A percentile compares a stretch with the other conserved stretches of the same genome.
phyloP scores from a whole-genome alignment of 2,113 vertebrate genomes.

The Etheostoma spectabile region DNA sequence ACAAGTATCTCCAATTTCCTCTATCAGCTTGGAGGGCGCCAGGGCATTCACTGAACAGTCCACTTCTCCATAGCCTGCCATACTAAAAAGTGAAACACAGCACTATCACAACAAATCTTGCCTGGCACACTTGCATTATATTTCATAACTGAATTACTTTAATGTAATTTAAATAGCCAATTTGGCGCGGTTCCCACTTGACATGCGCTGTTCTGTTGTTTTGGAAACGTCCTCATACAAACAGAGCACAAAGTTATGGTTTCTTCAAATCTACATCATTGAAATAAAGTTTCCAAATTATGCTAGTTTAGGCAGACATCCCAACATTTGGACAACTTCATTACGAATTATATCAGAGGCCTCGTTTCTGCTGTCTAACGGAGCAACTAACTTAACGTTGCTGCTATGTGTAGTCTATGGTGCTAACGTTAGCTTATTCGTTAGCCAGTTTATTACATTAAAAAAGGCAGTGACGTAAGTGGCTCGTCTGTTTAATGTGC shows the following conservation, averaged over 20 bases:
- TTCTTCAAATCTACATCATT: background rate
- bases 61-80: constrained; percentile 93
- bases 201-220: constrained; percentile 13
- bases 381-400: background rate
- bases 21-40: constrained; percentile 87
- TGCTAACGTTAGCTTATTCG: constrained; percentile 11
- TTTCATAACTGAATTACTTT: too few relatives aligned
- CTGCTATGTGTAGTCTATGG: background rate
- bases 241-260: background rate
- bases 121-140: accelerated
- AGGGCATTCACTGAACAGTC: constrained; percentile 88
- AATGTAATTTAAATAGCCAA: background rate
- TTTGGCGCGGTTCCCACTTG: background rate
- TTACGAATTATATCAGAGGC: background rate
- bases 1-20: constrained; percentile 74
- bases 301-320: too few relatives aligned
- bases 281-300: background rate
- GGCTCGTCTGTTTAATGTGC: too few relatives aligned
- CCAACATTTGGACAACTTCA: background rate
- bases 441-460: background rate
- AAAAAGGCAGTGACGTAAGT: background rate
- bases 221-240: constrained; percentile 26
- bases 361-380: background rate
- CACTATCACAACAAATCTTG: background rate
- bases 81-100: constrained; percentile 79